Conservation (phyloP, 35 echinoderm and acorn worm genomes). For the Holothuria glaberrima region DNA sequence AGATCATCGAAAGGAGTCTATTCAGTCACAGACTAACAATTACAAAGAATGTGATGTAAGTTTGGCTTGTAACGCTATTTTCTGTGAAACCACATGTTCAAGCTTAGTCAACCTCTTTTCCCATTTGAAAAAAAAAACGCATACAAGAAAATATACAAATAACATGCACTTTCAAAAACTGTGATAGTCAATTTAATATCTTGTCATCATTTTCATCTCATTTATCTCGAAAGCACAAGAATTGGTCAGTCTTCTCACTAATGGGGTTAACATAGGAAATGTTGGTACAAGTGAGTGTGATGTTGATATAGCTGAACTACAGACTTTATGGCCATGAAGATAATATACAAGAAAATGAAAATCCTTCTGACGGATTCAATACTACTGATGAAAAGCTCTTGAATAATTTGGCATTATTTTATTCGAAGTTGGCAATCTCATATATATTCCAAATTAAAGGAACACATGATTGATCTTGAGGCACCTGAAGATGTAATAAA, state of each 20-base stretch:
- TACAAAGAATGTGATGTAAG: constrained; percentile 12
- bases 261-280: background rate
- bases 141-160: background rate
- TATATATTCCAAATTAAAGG: background rate
- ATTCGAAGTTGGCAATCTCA: too few species aligned
- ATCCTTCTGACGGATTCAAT: background rate
- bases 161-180: background rate
- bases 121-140: constrained; percentile 27
- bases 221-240: constrained; percentile 17
- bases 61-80: background rate
- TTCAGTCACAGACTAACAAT: constrained; percentile 13
- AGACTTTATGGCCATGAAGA: background rate
- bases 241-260: constrained; percentile 1
- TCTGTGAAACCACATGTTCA: background rate
- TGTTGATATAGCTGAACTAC: background rate
- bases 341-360: background rate
- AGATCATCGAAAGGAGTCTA: constrained; percentile 14
- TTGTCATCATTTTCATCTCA: constrained; percentile 23
- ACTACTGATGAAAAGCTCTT: constrained; percentile 32
- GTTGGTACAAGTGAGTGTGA: background rate
- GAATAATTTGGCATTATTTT: too few species aligned
- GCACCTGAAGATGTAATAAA: constrained; percentile 15
- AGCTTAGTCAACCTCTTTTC: background rate
- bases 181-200: background rate
- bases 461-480: constrained; percentile 19